Conservation (phyloP, 1,140 invertebrate genomes). For the Ceratina australensis region DNA sequence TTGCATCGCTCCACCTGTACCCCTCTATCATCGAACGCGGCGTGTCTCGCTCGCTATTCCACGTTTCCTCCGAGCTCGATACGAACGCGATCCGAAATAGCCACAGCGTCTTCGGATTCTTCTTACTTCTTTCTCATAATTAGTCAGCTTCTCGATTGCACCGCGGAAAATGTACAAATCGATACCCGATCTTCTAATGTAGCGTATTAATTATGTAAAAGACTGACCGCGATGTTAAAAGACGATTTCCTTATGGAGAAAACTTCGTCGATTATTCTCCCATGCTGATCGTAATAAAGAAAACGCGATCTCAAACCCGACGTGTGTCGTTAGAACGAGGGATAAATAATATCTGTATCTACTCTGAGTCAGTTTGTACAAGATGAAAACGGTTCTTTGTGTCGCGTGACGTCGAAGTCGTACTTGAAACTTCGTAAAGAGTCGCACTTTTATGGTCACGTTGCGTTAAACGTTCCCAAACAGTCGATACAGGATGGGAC, state of each 20-base stretch:
- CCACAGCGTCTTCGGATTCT: background rate
- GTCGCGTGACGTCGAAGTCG: constrained; percentile 22
- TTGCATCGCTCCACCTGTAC: background rate
- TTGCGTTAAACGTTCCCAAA: constrained; percentile 32
- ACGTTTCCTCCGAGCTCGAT: background rate
- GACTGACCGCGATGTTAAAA: too few species aligned
- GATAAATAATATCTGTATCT: background rate
- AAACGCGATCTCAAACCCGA: too few species aligned
- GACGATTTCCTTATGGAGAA: background rate
- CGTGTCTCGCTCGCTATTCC: background rate
- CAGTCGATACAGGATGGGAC: background rate
- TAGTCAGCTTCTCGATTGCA: background rate
- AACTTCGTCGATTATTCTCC: background rate
- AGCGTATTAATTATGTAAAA: too few species aligned
- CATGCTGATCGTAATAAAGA: too few species aligned
- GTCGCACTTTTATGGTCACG: constrained; percentile 49
- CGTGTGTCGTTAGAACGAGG: too few species aligned
- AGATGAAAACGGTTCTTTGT: constrained; percentile 18
- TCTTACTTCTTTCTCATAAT: background rate
- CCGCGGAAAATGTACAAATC: too few species aligned
- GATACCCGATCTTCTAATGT: too few species aligned
- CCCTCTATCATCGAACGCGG: background rate
- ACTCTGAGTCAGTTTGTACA: background rate
- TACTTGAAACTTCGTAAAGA: constrained; percentile 47
- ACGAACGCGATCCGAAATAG: background rate